Evolutionary conservation across 2,113 vertebrate species (phyloP), one percentile per base, ranked within the genome.

Genomic region (Amia ocellicauda): DNA sequence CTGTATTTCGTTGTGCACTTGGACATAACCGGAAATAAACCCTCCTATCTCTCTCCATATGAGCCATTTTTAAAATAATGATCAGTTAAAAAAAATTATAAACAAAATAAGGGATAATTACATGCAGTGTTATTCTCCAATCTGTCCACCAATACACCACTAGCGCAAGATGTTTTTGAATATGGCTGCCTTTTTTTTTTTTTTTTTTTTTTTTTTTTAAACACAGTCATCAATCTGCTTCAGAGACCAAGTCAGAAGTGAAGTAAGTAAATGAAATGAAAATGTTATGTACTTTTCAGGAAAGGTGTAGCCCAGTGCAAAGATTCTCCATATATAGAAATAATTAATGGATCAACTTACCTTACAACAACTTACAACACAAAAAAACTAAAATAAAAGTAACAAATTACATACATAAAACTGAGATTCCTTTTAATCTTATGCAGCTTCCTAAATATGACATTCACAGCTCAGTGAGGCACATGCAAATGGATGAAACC

Each of bases 91-190:
- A 36, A n/a, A n/a, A n/a, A n/a, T n/a, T n/a, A n/a, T n/a, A n/a
- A n/a, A n/a, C n/a, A n/a, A n/a, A n/a, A n/a, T n/a, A n/a, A n/a
- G n/a, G 31, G 31, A 36, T 7, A 36, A 11, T 36, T 36, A 11
- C 31, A 36, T 47, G 43, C n/a, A 47, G 8, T 47, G 43, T n/a
- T 17, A 47, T 47, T 47, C 62, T 40, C 56, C 16, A 52, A 75
- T 70, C 63, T 68, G 57, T 62, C 80, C 81, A 85, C 79, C 82
- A 75, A 52, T 74, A 84, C 81, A 80, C 67, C 62, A 73, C 78
- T 81, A 72, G 75, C 82, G 79, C 83, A 87, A 86, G 85, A 90
- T 85, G 83, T 82, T 82, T 87, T 76, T 82, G 75, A 81, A 74
- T 64, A 82, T 88, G 87, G 87, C 85, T 80, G 86, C 87, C 81